Evolutionary conservation across 2,113 vertebrate genomes (phyloP).

Genomic region (Paratilapia polleni): DNA sequence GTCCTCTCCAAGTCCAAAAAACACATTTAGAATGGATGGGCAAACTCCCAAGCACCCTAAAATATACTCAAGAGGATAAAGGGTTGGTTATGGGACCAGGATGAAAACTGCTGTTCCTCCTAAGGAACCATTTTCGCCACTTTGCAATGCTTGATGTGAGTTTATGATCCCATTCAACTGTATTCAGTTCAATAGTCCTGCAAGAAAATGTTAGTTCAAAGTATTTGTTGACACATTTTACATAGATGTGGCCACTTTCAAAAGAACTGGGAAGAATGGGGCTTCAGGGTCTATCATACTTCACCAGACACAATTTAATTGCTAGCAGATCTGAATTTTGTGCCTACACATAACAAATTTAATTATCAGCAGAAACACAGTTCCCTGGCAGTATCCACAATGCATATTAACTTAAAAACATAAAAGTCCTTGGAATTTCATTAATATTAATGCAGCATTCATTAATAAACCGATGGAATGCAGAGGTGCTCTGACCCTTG

Average conservation of each 20-base stretch:
- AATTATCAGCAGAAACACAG: constrained; percentile 3
- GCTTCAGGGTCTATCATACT: not conserved
- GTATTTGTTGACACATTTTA: not conserved
- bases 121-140: not conserved
- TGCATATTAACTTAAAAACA: constrained; percentile 32
- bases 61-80: not conserved
- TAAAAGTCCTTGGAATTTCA: constrained; percentile 49
- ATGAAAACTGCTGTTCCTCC: not conserved
- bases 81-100: not conserved
- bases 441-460: constrained; percentile 51
- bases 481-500: constrained; percentile 35
- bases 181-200: not conserved
- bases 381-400: constrained; percentile 17
- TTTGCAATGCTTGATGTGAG: not conserved
- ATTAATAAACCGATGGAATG: constrained; percentile 60
- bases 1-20: not conserved
- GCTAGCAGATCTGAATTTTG: not conserved
- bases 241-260: not conserved
- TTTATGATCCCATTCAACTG: not conserved
- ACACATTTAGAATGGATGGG: not conserved
- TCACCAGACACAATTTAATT: not conserved
- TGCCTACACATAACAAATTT: not conserved
- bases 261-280: not conserved
- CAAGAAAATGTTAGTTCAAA: not conserved
- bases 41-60: not conserved